phyloP scores from a whole-genome alignment of 2,113 vertebrate species.

The Xenus cinereus region DNA sequence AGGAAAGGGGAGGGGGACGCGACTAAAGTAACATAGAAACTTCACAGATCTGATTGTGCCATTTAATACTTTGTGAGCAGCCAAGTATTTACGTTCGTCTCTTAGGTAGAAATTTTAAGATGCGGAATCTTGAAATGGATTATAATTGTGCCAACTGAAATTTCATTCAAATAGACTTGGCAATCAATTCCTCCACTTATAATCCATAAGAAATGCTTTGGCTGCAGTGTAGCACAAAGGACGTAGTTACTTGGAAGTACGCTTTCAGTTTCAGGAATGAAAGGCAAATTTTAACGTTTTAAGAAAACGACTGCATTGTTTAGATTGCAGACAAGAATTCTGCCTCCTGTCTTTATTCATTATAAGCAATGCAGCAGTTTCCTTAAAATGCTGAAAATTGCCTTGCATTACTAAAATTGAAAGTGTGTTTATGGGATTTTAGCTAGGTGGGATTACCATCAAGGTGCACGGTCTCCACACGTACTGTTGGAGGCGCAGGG shows the following conservation, averaged over 20 bases:
- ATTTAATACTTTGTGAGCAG: neutral
- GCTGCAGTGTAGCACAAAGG: neutral
- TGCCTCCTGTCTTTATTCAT: neutral
- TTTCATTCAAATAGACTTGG: neutral
- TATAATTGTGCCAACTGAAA: slow-evolving; percentile 26
- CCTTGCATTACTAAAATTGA: neutral
- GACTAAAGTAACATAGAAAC: neutral
- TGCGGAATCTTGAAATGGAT: neutral
- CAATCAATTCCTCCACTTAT: slow-evolving; percentile 12
- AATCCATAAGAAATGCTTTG: neutral
- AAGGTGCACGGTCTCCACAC: neutral
- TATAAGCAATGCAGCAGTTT: neutral
- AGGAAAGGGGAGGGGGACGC: neutral
- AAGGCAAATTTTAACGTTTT: slow-evolving; percentile 6
- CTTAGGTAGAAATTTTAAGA: slow-evolving; percentile 12
- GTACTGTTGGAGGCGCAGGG: neutral
- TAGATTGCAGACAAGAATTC: neutral
- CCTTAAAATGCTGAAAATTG: neutral
- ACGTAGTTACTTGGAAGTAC: neutral
- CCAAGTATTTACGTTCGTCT: neutral
- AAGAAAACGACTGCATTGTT: slow-evolving; percentile 16
- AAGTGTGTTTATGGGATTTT: neutral
- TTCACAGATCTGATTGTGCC: neutral
- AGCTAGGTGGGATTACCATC: neutral
- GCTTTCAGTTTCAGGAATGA: slow-evolving; percentile 23